These are phyloP conservation scores for Pogoniulus pusillus DNA, from an alignment of 2,797 vertebrate species.

Conservation along the genomic window DNA sequence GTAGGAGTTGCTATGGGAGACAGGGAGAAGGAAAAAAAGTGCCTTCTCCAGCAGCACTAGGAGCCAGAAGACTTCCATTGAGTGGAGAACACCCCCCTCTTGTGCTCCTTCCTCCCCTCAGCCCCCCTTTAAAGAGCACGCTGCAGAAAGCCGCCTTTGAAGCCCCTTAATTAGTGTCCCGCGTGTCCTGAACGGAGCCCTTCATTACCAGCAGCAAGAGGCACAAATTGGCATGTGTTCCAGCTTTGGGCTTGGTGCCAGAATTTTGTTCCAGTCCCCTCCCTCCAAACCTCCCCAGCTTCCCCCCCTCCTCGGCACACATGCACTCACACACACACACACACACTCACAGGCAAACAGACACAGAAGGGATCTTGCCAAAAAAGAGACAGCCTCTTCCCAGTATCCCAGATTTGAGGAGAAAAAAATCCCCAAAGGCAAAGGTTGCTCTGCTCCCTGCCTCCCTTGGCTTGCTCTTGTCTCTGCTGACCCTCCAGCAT, in stretches of 20 bases:
- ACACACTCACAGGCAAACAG: background rate
- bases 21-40: constrained; percentile 56
- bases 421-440: background rate
- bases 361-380: background rate
- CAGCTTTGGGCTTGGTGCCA: background rate
- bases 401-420: background rate
- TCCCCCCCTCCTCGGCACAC: background rate
- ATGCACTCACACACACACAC: background rate
- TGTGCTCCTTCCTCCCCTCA: constrained; percentile 58
- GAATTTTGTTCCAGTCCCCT: constrained; percentile 3
- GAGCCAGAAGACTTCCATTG: constrained; percentile 63
- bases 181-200: constrained; percentile 65
- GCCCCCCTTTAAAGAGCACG: constrained; percentile 55
- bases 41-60: constrained; percentile 54
- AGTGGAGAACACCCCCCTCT: constrained; percentile 61
- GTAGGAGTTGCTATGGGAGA: constrained; percentile 72
- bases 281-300: background rate
- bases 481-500: constrained; percentile 54
- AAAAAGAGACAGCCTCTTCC: background rate
- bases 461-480: background rate
- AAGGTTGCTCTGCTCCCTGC: background rate
- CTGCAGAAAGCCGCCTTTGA: constrained; percentile 62
- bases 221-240: constrained; percentile 67
- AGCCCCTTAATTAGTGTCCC: constrained; percentile 71
- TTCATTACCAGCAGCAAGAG: constrained; percentile 65